These are phyloP conservation scores for Apostichopus parvimensis DNA, from an alignment of 35 echinoderm and acorn worm genomes.

Conservation along the genomic window DNA sequence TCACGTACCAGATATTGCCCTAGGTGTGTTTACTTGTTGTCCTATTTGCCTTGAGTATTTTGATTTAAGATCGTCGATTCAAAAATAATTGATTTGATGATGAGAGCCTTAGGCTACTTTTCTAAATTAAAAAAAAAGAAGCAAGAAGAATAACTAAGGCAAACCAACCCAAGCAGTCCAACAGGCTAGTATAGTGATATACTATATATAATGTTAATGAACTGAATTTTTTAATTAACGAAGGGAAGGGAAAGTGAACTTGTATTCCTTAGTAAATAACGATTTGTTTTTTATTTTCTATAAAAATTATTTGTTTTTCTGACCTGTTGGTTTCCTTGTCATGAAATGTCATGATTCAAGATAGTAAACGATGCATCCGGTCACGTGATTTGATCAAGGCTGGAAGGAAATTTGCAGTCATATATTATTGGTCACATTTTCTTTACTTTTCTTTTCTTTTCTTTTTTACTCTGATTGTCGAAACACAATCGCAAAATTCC, in stretches of 20 bases:
- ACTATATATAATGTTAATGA: too few species aligned
- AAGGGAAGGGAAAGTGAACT: background rate
- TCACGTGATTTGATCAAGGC: background rate
- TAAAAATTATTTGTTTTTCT: background rate
- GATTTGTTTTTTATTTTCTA: background rate
- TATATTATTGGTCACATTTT: background rate
- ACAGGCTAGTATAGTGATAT: too few species aligned
- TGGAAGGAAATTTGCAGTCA: background rate
- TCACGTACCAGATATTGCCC: background rate
- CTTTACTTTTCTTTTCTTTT: too few species aligned
- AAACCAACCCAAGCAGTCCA: too few species aligned
- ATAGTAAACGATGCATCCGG: background rate
- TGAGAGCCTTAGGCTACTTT: background rate
- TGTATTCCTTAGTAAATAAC: background rate
- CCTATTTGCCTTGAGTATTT: background rate
- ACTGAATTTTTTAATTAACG: background rate
- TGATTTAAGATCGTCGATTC: background rate
- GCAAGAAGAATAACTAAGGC: background rate
- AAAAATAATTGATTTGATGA: conserved; percentile 16
- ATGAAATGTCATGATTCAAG: background rate
- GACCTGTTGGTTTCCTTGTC: background rate
- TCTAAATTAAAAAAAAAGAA: background rate
- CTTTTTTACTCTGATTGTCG: too few species aligned
- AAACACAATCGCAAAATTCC: too few species aligned
- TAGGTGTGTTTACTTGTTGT: background rate